These are phyloP conservation scores for Xyrichtys novacula DNA, from an alignment of 2,797 vertebrate genomes.

Conservation along the genomic window DNA sequence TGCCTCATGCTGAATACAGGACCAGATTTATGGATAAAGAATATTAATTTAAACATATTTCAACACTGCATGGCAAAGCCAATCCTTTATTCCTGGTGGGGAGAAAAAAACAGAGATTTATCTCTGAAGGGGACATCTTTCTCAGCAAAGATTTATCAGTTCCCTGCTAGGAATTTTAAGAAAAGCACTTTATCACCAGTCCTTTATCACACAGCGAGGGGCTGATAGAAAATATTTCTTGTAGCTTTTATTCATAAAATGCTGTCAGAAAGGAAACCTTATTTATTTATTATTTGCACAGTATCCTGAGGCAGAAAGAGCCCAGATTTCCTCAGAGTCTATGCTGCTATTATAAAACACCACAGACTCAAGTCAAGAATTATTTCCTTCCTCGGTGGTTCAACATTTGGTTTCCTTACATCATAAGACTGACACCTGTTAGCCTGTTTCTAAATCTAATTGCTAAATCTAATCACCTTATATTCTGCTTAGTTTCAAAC, in stretches of 20 bases:
- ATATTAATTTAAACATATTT: background rate
- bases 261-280: background rate
- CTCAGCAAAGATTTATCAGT: background rate
- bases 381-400: background rate
- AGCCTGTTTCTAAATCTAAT: background rate
- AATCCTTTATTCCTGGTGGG: background rate
- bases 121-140: background rate
- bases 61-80: background rate
- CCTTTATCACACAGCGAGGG: background rate
- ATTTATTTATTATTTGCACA: background rate
- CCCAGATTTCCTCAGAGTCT: background rate
- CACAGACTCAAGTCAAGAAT: conserved; percentile 7
- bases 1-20: background rate
- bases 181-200: background rate
- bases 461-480: conserved; percentile 28
- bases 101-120: background rate
- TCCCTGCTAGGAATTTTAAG: background rate
- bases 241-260: background rate
- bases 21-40: no score
- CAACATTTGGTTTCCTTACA: no score
- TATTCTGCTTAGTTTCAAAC: conserved; percentile 34
- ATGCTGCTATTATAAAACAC: conserved; percentile 9
- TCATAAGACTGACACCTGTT: background rate
- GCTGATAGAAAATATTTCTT: background rate
- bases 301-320: background rate